These are phyloP conservation scores for Steatornis caripensis DNA, from an alignment of 2,113 vertebrate species.

Conservation along the genomic window DNA sequence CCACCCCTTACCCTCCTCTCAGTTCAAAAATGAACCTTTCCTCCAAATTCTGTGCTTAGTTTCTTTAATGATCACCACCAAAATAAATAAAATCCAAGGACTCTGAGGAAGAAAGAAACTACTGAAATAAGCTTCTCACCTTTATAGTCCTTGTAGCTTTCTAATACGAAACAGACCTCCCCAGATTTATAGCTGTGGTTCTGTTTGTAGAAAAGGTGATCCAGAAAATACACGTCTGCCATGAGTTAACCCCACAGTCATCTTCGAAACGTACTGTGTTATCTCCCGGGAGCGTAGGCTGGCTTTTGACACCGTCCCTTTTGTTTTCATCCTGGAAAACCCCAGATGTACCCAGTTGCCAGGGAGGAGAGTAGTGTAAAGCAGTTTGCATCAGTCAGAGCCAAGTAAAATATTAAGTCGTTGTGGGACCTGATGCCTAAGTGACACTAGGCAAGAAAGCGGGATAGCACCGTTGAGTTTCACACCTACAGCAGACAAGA, in stretches of 20 bases:
- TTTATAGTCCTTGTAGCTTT: neutral
- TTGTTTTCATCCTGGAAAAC: constrained; percentile 1
- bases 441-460: neutral
- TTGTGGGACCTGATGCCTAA: neutral
- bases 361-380: neutral
- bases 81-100: neutral
- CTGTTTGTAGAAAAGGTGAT: neutral
- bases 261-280: neutral
- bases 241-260: neutral
- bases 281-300: neutral
- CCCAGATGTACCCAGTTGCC: neutral
- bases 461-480: neutral
- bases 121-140: neutral
- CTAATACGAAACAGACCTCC: neutral
- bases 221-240: neutral
- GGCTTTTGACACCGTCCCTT: neutral
- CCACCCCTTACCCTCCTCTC: neutral
- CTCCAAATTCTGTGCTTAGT: neutral
- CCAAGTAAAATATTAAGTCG: neutral
- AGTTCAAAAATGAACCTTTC: neutral
- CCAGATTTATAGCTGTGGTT: neutral
- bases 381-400: neutral
- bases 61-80: neutral
- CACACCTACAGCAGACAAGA: neutral
- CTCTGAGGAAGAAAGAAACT: neutral